Conservation (phyloP, 1,140 invertebrate genomes). For the Neuroterus valhalla region DNA sequence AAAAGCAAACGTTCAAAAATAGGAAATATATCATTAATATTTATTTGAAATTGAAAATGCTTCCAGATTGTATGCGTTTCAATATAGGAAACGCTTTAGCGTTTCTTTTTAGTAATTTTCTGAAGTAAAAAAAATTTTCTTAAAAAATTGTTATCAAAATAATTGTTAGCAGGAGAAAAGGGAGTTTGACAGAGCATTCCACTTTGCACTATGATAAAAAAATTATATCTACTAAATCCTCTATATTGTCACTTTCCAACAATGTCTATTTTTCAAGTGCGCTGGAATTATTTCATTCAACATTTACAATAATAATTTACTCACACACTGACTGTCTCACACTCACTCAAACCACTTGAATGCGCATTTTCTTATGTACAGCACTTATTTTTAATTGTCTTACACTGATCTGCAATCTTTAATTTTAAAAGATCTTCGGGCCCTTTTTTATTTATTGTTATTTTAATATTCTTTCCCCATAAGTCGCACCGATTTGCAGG, state of each 20-base stretch:
- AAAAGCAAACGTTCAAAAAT: no score
- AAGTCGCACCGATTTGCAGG: slow-evolving; percentile 42
- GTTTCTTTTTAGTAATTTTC: no score
- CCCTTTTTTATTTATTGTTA: slow-evolving; percentile 9
- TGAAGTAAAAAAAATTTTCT: no score
- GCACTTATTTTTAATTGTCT: slow-evolving; percentile 52
- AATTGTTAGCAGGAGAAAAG: background rate
- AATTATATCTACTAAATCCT: slow-evolving; percentile 41
- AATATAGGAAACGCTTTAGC: no score
- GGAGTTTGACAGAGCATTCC: background rate
- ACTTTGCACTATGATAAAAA: background rate
- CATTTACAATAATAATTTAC: slow-evolving; percentile 54
- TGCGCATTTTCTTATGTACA: slow-evolving; percentile 58
- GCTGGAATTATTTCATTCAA: slow-evolving; percentile 57
- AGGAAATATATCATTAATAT: no score
- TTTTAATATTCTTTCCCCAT: slow-evolving; percentile 23
- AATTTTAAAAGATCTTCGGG: slow-evolving; percentile 37
- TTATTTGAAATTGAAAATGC: no score
- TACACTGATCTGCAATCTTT: slow-evolving; percentile 48
- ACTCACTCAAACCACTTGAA: slow-evolving; percentile 47
- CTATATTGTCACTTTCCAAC: slow-evolving; percentile 57
- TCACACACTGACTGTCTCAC: slow-evolving; percentile 44
- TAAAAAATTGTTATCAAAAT: no score
- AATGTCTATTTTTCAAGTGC: slow-evolving; percentile 44
- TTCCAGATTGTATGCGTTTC: no score